Evolutionary conservation across 2,888 invertebrate genomes (phyloP), one percentile per base, ranked within the genome.

Genomic region (Eumerus sabulonum): DNA sequence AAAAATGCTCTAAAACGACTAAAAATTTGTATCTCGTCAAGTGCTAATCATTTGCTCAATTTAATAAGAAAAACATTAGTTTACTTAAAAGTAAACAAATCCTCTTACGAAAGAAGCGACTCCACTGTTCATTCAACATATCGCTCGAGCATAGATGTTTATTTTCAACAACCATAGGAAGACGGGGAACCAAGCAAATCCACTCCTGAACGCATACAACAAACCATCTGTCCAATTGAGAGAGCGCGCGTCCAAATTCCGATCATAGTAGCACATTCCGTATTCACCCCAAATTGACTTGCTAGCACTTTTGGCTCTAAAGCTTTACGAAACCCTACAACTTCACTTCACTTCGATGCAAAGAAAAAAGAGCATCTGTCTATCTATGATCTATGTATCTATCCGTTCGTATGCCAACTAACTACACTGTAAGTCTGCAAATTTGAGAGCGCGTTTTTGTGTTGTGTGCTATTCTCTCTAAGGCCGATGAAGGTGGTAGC

Each of bases 361-460:
- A 16, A 19, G 16, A 42, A 16, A 48, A 57, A 40, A 44, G 70
- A 76, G 60, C 36, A 19, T 63, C 48, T 67, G 57, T 73, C 67
- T 38, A n/a, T n/a, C n/a, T n/a, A n/a, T n/a, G n/a, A n/a, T n/a
- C n/a, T n/a, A n/a, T n/a, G n/a, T n/a, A n/a, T n/a, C n/a, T n/a
- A 60, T 73, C 73, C 67, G 77, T 79, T 62, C 73, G 74, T 70
- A 48, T 74, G 60, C 74, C 59, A 79, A 60, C 64, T 36, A 42
- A 36, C 79, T 60, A 51, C 51, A 79, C 79, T 79, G 79, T 79
- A 74, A n/a, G 63, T 60, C 68, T 54, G 74, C 79, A 56, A 79
- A 74, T 70, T 27, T 79, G 74, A 74, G 68, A 79, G 57, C 27
- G 27, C 7, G 7, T 27, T 27, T n/a, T 27, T 27, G 27, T 73